Evolutionary conservation across 2,888 invertebrate genomes (phyloP).

Genomic region (Melanargia galathea): DNA sequence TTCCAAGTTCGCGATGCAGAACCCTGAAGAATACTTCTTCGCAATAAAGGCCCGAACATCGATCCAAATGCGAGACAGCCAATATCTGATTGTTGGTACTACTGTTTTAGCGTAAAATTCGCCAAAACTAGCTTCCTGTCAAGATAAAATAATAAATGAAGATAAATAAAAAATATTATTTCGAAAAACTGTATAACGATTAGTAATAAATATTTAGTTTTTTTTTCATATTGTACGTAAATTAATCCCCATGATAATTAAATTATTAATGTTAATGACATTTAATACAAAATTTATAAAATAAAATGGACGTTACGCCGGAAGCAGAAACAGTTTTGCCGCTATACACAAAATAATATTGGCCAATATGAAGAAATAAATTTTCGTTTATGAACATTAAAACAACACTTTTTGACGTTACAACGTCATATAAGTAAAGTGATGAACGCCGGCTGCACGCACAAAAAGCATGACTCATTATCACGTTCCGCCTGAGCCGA

Average conservation of each 20-base stretch:
- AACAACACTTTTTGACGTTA: background rate
- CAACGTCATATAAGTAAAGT: no score
- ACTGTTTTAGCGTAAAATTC: conserved; percentile 53
- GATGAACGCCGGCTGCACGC: no score
- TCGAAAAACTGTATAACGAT: conserved; percentile 8
- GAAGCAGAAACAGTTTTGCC: conserved; percentile 11
- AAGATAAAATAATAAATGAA: conserved; percentile 26
- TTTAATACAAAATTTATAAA: no score
- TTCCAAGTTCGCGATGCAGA: conserved; percentile 87
- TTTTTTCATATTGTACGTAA: no score
- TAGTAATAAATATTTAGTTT: background rate
- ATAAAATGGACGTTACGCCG: conserved; percentile 1
- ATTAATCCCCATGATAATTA: no score
- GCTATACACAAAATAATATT: background rate
- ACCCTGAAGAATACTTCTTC: conserved; percentile 85
- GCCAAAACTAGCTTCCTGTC: conserved; percentile 42
- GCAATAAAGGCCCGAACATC: conserved; percentile 86
- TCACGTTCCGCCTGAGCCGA: no score
- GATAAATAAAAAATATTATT: conserved; percentile 6
- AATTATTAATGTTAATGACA: no score
- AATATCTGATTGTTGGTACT: conserved; percentile 64
- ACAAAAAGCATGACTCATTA: no score
- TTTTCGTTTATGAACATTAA: conserved; percentile 3
- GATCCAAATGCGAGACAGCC: conserved; percentile 78
- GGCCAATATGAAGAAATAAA: conserved; percentile 13